Percentiles rank a stretch among this genome's conserved stretches.
Evolutionary conservation across 2,797 vertebrate species (phyloP).

Genomic region (Sebastes steindachneri): DNA sequence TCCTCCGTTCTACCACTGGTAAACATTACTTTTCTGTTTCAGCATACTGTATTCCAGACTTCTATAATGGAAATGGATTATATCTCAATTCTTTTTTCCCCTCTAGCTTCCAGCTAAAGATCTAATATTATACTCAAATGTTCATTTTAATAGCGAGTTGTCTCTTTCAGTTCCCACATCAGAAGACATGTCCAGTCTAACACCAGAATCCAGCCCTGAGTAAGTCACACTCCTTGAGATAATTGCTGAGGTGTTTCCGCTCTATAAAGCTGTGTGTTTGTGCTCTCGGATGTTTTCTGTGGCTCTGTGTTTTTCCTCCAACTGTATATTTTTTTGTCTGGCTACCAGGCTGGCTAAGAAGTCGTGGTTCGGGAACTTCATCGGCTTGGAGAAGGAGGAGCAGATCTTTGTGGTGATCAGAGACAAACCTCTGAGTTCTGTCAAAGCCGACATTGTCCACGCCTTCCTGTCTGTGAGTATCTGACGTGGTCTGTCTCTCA

Average conservation of each 20-base stretch:
- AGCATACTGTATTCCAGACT: background rate
- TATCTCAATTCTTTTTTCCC: background rate
- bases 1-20: background rate
- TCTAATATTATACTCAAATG: background rate
- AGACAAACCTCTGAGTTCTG: constrained; percentile 94
- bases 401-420: constrained; percentile 94
- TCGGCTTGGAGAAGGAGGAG: constrained; percentile 94
- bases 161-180: constrained; percentile 88
- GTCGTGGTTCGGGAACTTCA: constrained; percentile 96
- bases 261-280: background rate
- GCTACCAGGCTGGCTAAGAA: constrained; percentile 90
- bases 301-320: background rate
- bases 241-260: background rate
- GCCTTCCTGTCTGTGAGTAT: constrained; percentile 92
- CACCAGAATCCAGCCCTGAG: constrained; percentile 95
- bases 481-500: constrained; percentile 26
- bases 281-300: background rate
- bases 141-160: background rate
- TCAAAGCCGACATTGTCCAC: constrained; percentile 95
- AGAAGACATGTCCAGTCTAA: constrained; percentile 95
- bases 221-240: constrained; percentile 77
- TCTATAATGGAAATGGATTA: background rate
- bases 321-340: background rate
- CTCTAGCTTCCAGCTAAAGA: background rate
- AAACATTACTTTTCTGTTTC: background rate